These are phyloP conservation scores for Eupithecia abbreviata DNA, from an alignment of 2,888 invertebrate species.

Conservation along the genomic window DNA sequence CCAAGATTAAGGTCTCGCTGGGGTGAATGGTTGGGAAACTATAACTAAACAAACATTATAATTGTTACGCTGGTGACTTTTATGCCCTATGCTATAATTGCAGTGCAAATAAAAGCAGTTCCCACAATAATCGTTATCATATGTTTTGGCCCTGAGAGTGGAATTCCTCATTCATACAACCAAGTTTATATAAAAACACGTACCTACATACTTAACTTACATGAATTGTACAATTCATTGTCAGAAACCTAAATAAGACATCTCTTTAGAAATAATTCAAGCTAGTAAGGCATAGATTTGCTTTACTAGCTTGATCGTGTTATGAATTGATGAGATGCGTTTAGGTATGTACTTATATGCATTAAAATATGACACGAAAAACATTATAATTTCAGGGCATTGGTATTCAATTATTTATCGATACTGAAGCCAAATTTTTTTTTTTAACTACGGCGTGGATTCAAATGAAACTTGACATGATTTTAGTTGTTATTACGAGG, in stretches of 20 bases:
- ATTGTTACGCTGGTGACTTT: not conserved
- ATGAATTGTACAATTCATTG: not conserved
- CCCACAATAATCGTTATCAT: constrained; percentile 7
- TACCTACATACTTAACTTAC: not conserved
- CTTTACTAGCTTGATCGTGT: too few relatives aligned
- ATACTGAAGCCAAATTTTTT: too few relatives aligned
- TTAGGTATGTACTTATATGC: too few relatives aligned
- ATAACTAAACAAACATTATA: constrained; percentile 1
- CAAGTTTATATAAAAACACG: not conserved
- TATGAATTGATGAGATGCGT: too few relatives aligned
- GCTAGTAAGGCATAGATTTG: too few relatives aligned
- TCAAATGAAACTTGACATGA: too few relatives aligned
- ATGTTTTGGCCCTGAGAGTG: not conserved
- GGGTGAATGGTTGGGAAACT: not conserved
- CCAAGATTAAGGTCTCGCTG: not conserved
- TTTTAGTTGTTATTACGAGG: too few relatives aligned
- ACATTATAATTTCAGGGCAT: not conserved
- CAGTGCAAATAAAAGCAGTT: constrained; percentile 9
- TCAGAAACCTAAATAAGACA: not conserved
- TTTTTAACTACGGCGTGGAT: too few relatives aligned
- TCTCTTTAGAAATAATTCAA: not conserved
- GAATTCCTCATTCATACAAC: not conserved
- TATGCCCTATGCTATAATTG: constrained; percentile 13
- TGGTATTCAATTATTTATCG: too few relatives aligned
- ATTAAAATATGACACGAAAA: not conserved